Evolutionary conservation across 2,797 vertebrate species (phyloP).

Genomic region (Sebastes melanostomus): DNA sequence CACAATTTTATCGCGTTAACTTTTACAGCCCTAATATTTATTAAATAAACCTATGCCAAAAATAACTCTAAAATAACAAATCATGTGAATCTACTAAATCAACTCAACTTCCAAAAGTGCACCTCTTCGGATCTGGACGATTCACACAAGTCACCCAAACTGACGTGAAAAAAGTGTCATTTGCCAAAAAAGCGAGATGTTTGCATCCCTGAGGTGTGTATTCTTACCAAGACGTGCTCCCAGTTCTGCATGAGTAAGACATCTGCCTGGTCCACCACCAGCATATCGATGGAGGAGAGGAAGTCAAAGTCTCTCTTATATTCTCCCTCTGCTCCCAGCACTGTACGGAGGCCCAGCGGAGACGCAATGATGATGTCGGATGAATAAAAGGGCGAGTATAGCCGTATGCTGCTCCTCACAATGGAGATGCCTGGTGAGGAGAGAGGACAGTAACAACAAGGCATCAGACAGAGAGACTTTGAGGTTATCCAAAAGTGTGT

Average conservation of each 20-base stretch:
- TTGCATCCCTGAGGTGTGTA: background rate
- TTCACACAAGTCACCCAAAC: too few species aligned
- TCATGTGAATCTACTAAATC: too few species aligned
- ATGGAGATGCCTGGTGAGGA: slow-evolving; percentile 86
- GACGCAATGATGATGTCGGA: slow-evolving; percentile 96
- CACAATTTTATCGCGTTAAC: too few species aligned
- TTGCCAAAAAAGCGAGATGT: too few species aligned
- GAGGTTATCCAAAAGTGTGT: background rate
- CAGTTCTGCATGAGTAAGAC: slow-evolving; percentile 99
- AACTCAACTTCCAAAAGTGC: too few species aligned
- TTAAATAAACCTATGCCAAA: too few species aligned
- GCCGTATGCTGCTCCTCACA: slow-evolving; percentile 90
- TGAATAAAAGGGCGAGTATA: slow-evolving; percentile 96
- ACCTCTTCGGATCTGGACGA: too few species aligned
- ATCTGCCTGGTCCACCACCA: slow-evolving; percentile 94
- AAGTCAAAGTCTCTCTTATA: slow-evolving; percentile 94
- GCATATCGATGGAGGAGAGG: slow-evolving; percentile 92
- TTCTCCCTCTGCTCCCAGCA: slow-evolving; percentile 92
- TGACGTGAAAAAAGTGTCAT: too few species aligned
- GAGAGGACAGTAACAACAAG: background rate
- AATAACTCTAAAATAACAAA: too few species aligned
- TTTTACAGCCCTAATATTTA: too few species aligned
- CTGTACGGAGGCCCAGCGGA: slow-evolving; percentile 92
- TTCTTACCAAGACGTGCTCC: slow-evolving; percentile 93
- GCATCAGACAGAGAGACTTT: background rate